phyloP scores from a whole-genome alignment of 37 sponge, comb jelly and placozoan genomes.

The Chondrilla cf. caribensis region DNA sequence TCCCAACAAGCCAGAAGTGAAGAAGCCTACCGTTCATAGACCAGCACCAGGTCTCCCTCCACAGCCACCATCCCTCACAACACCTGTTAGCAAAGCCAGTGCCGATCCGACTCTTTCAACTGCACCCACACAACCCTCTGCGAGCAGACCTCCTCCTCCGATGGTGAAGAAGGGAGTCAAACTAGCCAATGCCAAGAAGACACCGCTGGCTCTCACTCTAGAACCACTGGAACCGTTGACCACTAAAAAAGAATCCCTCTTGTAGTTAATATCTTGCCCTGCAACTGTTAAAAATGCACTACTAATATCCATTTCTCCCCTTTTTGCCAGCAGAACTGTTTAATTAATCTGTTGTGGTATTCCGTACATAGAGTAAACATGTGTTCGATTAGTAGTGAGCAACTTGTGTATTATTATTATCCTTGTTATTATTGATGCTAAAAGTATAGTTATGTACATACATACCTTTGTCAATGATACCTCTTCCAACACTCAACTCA shows the following conservation, averaged over 20 bases:
- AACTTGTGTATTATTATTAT: too few relatives aligned
- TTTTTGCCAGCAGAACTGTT: too few relatives aligned
- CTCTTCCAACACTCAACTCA: too few relatives aligned
- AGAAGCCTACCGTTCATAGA: background rate
- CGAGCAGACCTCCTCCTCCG: background rate
- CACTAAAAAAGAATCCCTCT: background rate
- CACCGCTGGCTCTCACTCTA: slow-evolving; percentile 1
- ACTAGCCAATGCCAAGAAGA: slow-evolving; percentile 11
- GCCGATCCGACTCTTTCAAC: background rate
- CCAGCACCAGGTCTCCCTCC: background rate
- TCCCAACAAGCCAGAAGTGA: slow-evolving; percentile 15
- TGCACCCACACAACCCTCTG: background rate
- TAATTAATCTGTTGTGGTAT: too few relatives aligned
- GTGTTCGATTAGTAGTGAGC: too few relatives aligned
- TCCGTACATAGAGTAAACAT: too few relatives aligned
- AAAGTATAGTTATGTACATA: too few relatives aligned
- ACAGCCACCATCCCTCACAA: background rate
- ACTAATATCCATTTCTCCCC: too few relatives aligned
- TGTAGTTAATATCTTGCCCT: too few relatives aligned
- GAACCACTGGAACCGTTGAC: background rate
- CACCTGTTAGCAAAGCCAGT: background rate
- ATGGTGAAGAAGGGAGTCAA: background rate
- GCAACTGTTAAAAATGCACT: too few relatives aligned
- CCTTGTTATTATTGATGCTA: too few relatives aligned
- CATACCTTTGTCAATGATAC: too few relatives aligned